Base-by-base conservation (phyloP, 2,797 vertebrate genomes). In the Hemitrygon akajei region DNA sequence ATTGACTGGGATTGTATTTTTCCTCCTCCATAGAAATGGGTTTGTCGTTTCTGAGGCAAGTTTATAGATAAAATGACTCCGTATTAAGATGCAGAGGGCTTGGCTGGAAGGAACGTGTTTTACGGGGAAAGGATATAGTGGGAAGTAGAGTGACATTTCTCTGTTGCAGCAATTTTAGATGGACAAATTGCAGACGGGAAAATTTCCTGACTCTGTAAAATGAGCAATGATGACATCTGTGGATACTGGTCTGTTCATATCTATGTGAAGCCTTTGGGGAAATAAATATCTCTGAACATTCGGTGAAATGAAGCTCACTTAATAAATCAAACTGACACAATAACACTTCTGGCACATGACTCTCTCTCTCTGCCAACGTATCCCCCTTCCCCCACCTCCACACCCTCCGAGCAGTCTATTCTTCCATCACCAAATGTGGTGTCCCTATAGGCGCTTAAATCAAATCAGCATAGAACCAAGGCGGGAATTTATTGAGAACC, bases 301-400 rank as follows among this genome's bases (percentile, higher is more conserved):
- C 98, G 98, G 98, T 98, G 98, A 98, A 99, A 98, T 99, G 99
- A 99, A 99, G 98, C 99, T 99, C 98, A 99, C 98, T 99, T 98
- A 99, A 99, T 99, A 99, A 99, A 99, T 99, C 99, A 99, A 99
- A 97, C 98, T 99, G 99, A 99, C 98, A 99, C 98, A 99, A 99
- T 99, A 99, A 99, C 98, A 99, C 98, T 99, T 99, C 98, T 99
- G 98, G 98, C 98, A 99, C 98, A 98, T 97, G 98, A 98, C 71
- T 93, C 91, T 96, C 97, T 73, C 71, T 73, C 71, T 73, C 71
- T 22, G 2, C 71, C 71, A 27, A 73, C 5, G 22, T 27, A 18
- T 6, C 96, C 97, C 97, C 97, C 98, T 97, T 98, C 97, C 98
- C 98, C 98, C 98, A 98, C 98, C 98, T 73, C 3, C 71, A 73